These are phyloP conservation scores for Mya arenaria DNA, from an alignment of 1,140 invertebrate species.

Conservation along the genomic window DNA sequence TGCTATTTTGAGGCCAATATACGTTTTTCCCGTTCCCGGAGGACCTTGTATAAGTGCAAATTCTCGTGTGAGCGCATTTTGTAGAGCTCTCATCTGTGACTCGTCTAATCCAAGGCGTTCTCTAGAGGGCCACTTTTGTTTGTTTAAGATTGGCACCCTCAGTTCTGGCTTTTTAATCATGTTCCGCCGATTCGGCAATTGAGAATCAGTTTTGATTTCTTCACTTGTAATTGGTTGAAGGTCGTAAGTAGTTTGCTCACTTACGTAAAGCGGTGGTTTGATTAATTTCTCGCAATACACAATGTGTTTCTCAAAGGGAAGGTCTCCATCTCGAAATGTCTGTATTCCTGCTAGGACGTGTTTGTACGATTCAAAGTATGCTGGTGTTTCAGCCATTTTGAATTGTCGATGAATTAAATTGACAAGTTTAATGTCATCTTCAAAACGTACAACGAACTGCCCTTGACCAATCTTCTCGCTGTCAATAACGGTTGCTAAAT, in stretches of 20 bases:
- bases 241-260: slow-evolving; percentile 26
- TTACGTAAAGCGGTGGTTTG: slow-evolving; percentile 66
- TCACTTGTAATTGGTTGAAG: background rate
- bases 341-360: slow-evolving; percentile 81
- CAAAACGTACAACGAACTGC: slow-evolving; percentile 77
- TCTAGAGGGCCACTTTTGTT: slow-evolving; percentile 65
- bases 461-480: slow-evolving; percentile 78
- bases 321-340: slow-evolving; percentile 62
- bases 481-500: slow-evolving; percentile 86
- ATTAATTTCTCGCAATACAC: slow-evolving; percentile 61
- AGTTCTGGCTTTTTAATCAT: background rate
- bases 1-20: slow-evolving; percentile 79
- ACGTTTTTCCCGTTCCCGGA: slow-evolving; percentile 80
- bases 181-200: background rate
- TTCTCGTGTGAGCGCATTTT: slow-evolving; percentile 80
- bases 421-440: slow-evolving; percentile 34
- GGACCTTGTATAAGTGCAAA: slow-evolving; percentile 87
- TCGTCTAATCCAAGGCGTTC: slow-evolving; percentile 76
- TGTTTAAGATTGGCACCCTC: background rate
- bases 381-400: slow-evolving; percentile 81
- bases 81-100: slow-evolving; percentile 81
- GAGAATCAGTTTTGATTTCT: background rate
- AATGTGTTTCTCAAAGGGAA: slow-evolving; percentile 79
- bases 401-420: slow-evolving; percentile 52
- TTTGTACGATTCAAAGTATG: slow-evolving; percentile 82